These are phyloP conservation scores for Atlantisia rogersi DNA, from an alignment of 2,113 vertebrate species.

Conservation along the genomic window DNA sequence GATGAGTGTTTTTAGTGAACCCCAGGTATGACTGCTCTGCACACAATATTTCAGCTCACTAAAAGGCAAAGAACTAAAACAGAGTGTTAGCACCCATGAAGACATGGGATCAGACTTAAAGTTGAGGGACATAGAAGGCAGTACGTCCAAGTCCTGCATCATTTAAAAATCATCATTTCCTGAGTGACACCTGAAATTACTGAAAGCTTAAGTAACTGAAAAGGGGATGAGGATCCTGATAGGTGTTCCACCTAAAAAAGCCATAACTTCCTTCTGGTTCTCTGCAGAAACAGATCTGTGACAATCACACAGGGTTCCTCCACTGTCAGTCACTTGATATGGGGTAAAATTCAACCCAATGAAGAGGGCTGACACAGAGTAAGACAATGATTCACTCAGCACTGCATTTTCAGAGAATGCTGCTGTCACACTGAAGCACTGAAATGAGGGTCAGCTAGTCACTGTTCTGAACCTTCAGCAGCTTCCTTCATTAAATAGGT, in stretches of 20 bases:
- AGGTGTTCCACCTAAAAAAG: neutral
- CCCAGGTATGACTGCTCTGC: neutral
- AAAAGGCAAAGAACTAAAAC: neutral
- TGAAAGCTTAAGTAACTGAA: neutral
- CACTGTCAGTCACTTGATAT: neutral
- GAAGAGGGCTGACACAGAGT: neutral
- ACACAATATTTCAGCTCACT: conserved; percentile 4
- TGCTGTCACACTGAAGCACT: neutral
- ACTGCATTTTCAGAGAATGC: neutral
- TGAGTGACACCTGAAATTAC: neutral
- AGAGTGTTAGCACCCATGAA: neutral
- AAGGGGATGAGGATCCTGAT: neutral
- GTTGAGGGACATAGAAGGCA: neutral
- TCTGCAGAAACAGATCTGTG: neutral
- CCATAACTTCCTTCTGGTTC: neutral
- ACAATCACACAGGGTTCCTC: neutral
- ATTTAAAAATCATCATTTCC: conserved; percentile 12
- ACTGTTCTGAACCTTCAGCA: neutral
- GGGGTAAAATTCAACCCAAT: neutral
- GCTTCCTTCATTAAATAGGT: neutral
- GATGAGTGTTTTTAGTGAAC: neutral
- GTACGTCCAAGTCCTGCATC: neutral
- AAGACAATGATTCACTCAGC: neutral
- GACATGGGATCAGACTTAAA: neutral
- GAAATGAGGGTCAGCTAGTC: neutral